Evolutionary conservation across 2,113 vertebrate species (phyloP), one percentile per base, ranked within the genome.

Genomic region (Oenanthe melanoleuca): DNA sequence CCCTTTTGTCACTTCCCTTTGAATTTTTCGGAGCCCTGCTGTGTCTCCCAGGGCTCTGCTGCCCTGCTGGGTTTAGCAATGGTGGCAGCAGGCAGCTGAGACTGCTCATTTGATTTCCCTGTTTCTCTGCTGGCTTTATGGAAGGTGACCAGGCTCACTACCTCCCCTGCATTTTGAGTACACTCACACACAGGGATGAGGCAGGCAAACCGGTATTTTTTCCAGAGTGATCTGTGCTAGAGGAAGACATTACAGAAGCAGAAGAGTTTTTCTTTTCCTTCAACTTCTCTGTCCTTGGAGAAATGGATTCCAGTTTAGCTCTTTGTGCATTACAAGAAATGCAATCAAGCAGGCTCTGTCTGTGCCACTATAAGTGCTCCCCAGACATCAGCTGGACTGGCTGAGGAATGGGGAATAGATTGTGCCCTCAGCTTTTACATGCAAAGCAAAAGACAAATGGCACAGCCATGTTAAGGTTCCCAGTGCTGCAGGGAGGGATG

Each of bases 81-180:
- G 94, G 86, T 84, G 94, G 95, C 88, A 93, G 88, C 90, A 90
- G 85, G 91, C 95, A 89, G 83, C 82, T 91, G 93, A 78, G 80
- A 49, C 69, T 95, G 94, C 89, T 96, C 92, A 94, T 95, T 92
- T 91, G 63, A 65, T 92, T 82, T 96, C 70, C 34, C 22, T 6
- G 3, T 53, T 77, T 80, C 73, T 86, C 64, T 86, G 55, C 33
- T 28, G 10, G 29, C 59, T 84, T 84, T 90, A 64, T 52, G 89
- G 77, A 59, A 80, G 89, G 94, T 91, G 83, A 92, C 66, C 31
- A 21, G 67, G 65, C 96, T 91, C 61, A 17, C 65, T 28, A 19
- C 50, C 72, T 61, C 75, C 74, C 67, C 34, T 73, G 89, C 91
- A 64, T 96, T 89, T 91, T 73, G 77, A 94, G 79, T 77, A 26